Evolutionary conservation across 2,113 vertebrate genomes (phyloP), one percentile per base, ranked within the genome.

Genomic region (Solea solea): DNA sequence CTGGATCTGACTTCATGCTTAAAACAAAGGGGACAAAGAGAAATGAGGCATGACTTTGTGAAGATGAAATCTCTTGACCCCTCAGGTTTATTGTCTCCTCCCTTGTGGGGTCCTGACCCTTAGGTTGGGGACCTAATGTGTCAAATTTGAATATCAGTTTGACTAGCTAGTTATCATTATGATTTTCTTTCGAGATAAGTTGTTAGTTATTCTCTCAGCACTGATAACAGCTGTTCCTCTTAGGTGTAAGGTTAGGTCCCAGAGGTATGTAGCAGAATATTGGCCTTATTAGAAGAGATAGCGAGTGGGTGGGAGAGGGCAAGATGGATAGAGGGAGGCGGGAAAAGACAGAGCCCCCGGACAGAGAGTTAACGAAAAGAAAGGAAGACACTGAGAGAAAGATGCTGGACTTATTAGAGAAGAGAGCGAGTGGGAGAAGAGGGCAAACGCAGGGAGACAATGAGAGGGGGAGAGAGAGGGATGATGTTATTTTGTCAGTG

Each of bases 401-500:
- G 74, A 74, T 84, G 83, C 85, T 76, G 70, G 82, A 85, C 85
- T 88, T 89, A 83, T 89, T 87, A 87, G 67, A 82, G 68, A 69
- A 69, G 58, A 62, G 78, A 66, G 79, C 58, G 83, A 80, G 78
- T 75, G 76, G 73, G 69, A 82, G 78, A 79, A 16, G 78, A 82
- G 81, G 78, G 71, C 65, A 69, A 84, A 71, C 64, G 49, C 46
- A 72, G 52, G 57, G 69, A 85, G 73, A 78, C 69, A 74, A 57
- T 76, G 53, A 64, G 34, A 65, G 84, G 69, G 70, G 55, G 58
- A 27, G 83, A 66, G 60, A 48, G 67, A 52, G 59, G 60, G 76
- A 81, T 87, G 76, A 86, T 86, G 84, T 89, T 88, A 76, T 86
- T 90, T 87, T 91, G 90, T 90, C 89, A 93, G 86, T 68, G 81